These are phyloP conservation scores for Onychorhynchus coronatus DNA, from an alignment of 2,113 vertebrate species.

Conservation along the genomic window DNA sequence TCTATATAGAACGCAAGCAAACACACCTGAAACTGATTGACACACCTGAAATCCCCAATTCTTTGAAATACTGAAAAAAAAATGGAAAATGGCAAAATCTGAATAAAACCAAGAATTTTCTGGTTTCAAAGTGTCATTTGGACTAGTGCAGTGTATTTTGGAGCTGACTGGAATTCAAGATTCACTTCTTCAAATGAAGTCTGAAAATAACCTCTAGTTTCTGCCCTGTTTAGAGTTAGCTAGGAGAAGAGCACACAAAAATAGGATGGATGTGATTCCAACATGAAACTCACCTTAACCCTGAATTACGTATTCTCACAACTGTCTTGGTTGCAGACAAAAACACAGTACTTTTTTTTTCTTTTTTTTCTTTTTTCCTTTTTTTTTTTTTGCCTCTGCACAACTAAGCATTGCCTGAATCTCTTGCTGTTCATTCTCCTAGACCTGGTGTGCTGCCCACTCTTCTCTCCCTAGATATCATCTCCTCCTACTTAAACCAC, in stretches of 20 bases:
- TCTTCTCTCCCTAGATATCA: neutral
- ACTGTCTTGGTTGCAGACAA: neutral
- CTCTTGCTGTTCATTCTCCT: neutral
- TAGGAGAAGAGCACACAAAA: neutral
- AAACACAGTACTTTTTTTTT: neutral
- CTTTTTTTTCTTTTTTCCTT: too few species aligned
- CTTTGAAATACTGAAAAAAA: neutral
- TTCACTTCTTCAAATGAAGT: neutral
- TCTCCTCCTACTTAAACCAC: neutral
- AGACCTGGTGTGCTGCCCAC: neutral
- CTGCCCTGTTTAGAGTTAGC: neutral
- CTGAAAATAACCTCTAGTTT: neutral
- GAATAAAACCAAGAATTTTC: neutral
- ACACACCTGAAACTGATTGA: too few species aligned
- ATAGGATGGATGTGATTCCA: neutral
- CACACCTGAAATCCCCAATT: neutral
- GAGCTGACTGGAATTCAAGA: neutral
- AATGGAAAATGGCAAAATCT: neutral
- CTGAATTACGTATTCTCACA: neutral
- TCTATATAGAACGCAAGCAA: neutral
- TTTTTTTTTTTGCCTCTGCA: neutral
- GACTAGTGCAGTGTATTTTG: neutral
- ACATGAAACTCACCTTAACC: neutral
- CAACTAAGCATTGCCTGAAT: neutral
- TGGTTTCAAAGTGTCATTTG: rapidly evolving